Conservation (phyloP, 2,113 vertebrate genomes). For the Morone saxatilis region DNA sequence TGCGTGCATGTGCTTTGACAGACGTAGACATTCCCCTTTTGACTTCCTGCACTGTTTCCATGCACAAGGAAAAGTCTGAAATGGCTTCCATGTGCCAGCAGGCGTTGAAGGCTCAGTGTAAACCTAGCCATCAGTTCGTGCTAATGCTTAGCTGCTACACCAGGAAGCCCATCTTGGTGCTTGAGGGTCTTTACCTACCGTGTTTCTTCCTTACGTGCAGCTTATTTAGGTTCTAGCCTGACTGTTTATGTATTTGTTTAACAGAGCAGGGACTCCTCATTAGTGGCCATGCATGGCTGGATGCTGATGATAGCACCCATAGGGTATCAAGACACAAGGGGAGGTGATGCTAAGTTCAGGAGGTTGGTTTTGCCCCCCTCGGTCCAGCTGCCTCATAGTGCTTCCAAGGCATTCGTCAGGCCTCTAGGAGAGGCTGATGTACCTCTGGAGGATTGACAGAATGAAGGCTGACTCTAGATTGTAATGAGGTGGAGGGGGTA, state of each 20-base stretch:
- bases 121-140: constrained; percentile 43
- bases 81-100: constrained; percentile 74
- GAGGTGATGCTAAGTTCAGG: constrained; percentile 67
- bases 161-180: constrained; percentile 34
- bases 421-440: constrained; percentile 58
- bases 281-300: constrained; percentile 63
- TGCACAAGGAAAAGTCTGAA: constrained; percentile 46
- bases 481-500: constrained; percentile 45
- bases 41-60: constrained; percentile 56
- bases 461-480: constrained; percentile 31
- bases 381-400: constrained; percentile 33
- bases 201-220: constrained; percentile 23
- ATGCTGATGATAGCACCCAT: constrained; percentile 63
- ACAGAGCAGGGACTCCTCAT: constrained; percentile 61
- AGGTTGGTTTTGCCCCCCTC: constrained; percentile 39
- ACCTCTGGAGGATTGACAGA: constrained; percentile 42
- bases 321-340: constrained; percentile 52
- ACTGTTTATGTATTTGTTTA: constrained; percentile 72
- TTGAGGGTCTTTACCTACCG: constrained; percentile 32
- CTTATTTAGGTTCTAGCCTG: constrained; percentile 56
- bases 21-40: constrained; percentile 36
- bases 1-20: constrained; percentile 57
- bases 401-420: constrained; percentile 41
- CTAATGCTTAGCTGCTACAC: constrained; percentile 41
- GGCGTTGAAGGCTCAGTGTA: constrained; percentile 58